Conservation (phyloP, 2,888 invertebrate genomes). For the Calliphora vomitoria region DNA sequence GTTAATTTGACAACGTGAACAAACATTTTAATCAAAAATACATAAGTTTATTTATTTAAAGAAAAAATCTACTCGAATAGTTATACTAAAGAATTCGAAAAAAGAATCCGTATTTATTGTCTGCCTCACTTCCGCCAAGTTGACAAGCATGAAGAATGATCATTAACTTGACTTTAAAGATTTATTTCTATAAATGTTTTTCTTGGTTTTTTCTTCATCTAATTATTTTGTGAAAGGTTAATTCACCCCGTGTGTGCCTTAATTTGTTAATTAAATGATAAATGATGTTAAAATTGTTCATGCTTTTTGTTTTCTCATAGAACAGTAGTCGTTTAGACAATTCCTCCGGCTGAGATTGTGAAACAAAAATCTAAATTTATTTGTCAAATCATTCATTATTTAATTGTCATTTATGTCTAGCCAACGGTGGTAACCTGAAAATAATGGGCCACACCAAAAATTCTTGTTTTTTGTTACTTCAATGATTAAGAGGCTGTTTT, state of each 20-base stretch:
- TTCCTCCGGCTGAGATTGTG: background rate
- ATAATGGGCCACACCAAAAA: background rate
- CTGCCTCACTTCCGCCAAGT: constrained; percentile 30
- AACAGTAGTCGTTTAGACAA: constrained; percentile 21
- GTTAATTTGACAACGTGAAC: constrained; percentile 10
- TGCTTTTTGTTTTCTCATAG: background rate
- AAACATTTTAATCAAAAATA: background rate
- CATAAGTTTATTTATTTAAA: constrained; percentile 5
- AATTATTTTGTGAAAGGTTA: constrained; percentile 41
- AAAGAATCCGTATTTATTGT: background rate
- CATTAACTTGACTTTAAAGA: background rate
- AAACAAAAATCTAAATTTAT: constrained; percentile 13
- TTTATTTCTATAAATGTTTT: background rate
- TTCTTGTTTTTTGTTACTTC: background rate
- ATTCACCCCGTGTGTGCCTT: background rate
- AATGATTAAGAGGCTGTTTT: constrained; percentile 9
- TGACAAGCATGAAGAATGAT: constrained; percentile 32
- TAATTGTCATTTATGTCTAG: constrained; percentile 11
- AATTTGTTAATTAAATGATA: constrained; percentile 55
- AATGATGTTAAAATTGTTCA: constrained; percentile 27
- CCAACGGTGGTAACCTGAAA: background rate
- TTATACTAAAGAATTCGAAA: background rate
- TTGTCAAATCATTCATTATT: constrained; percentile 34
- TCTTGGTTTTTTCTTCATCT: background rate
- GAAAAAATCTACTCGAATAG: background rate